Base-by-base conservation (phyloP, 2,888 invertebrate species). In the Idaea aversata region DNA sequence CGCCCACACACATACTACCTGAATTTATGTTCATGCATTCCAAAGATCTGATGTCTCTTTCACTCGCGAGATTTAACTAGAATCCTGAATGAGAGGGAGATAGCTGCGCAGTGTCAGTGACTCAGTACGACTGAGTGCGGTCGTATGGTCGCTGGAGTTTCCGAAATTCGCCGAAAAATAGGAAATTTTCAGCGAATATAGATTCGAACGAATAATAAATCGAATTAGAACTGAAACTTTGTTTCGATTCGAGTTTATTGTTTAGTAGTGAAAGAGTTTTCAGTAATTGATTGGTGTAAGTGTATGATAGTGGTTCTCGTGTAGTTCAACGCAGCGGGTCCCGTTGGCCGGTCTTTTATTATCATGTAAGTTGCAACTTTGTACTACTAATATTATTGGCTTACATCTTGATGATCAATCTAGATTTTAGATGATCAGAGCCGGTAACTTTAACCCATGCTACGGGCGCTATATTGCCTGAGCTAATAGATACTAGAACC, bases 41-140 rank as follows among this genome's bases (percentile, higher is more conserved):
- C 88, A 81, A 76, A 74, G 80, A 75, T 86, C 76, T 72, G 72
- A 73, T 67, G 64, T 87, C 88, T 85, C 85, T 67, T 74, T 88
- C 83, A 73, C 75, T 73, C 76, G 59, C 70, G 70, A 61, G 63
- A 25, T 25, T 25, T 25, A 25, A 25, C 25, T 25, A 66, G 65
- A 63, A 34, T 67, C 66, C 62, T 63, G 63, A 65, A 80, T 73
- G 70, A 74, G 87, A 92, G 69, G 79, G 86, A 82, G 89, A 88
- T 72, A 74, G 79, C 73, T 87, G 88, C 88, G 88, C 90, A 90
- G 87, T 91, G 91, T 91, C 92, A 91, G 81, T 92, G 92, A 92
- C 92, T 88, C 87, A 90, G 90, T 90, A 76, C 78, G 79, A 80
- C 79, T 79, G 77, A 71, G 85, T 75, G 76, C 83, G 82, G 86